These are phyloP conservation scores for Tetramorium alpestre DNA, from an alignment of 1,140 invertebrate species.

Conservation along the genomic window DNA sequence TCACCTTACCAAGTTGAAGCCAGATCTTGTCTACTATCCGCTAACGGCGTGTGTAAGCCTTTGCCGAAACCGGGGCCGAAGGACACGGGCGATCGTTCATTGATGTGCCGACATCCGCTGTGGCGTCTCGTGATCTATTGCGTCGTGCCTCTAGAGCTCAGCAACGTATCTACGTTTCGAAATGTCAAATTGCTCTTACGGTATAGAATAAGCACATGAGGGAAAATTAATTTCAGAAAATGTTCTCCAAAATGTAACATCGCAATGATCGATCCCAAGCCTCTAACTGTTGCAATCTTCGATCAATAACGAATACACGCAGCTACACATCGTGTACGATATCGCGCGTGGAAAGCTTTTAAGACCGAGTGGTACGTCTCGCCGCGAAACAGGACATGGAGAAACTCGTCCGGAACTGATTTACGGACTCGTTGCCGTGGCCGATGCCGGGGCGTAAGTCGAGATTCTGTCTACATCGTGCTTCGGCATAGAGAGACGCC, in stretches of 20 bases:
- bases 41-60: constrained; percentile 42
- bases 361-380: constrained; percentile 62
- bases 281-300: neutral
- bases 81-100: constrained; percentile 25
- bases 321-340: neutral
- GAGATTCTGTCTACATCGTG: constrained; percentile 73
- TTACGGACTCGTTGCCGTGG: constrained; percentile 80
- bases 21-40: constrained; percentile 49
- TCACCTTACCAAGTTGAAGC: constrained; percentile 61
- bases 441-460: constrained; percentile 61
- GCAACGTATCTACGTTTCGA: neutral
- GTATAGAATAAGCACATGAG: neutral
- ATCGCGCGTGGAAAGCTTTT: constrained; percentile 60
- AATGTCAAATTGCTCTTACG: neutral
- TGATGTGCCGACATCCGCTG: neutral
- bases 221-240: neutral
- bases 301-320: neutral
- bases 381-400: constrained; percentile 76
- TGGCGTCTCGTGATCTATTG: neutral
- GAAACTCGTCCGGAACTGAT: constrained; percentile 80
- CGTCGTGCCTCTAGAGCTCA: neutral
- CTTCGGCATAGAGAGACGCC: constrained; percentile 68
- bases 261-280: neutral
- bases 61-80: constrained; percentile 25
- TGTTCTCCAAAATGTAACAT: neutral